Base-by-base conservation (phyloP, 2,888 invertebrate species). In the Maniola hyperantus region DNA sequence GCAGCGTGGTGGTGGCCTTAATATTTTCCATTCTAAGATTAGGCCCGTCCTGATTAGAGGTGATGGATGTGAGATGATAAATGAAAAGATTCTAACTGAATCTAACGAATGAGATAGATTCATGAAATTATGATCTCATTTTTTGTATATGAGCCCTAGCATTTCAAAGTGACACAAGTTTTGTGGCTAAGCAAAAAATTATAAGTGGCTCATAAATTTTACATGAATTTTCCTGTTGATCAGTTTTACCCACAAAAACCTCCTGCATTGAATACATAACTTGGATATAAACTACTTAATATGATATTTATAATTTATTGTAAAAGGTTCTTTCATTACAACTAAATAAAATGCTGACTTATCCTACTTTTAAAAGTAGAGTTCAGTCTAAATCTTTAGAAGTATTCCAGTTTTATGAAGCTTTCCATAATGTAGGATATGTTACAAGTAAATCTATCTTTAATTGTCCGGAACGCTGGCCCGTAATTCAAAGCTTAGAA, bases 401-500 rank as follows among this genome's bases (percentile, higher is more conserved):
- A 53, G 10, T 42, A 59, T 59, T n/a, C 33, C 11, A 53, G 54
- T 63, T 64, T 60, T 60, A 60, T n/a, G 48, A 68, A 53, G 18
- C n/a, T 54, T 44, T 54, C 50, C 54, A 61, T 69, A 57, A 44
- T 36, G 15, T 57, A 51, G 36, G 33, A 63, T 26, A 60, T 42
- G 46, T 66, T 63, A 62, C 58, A 69, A 60, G 65, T 65, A 66
- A 68, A 66, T 64, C 66, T 60, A 39, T 66, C 63, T 68, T 69
- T 70, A 71, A 70, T 70, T 65, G 68, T 70, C 57, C 62, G 50
- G 64, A 60, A 63, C 59, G 39, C 53, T 51, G 57, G 48, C 36
- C 77, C 84, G 79, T 88, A 85, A 84, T 77, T 88, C 80, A 79
- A 71, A 78, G 86, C 84, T 89, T 88, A 88, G 89, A 88, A 88